These are phyloP conservation scores for Luperina nickerlii DNA, from an alignment of 2,888 invertebrate genomes.

Conservation along the genomic window DNA sequence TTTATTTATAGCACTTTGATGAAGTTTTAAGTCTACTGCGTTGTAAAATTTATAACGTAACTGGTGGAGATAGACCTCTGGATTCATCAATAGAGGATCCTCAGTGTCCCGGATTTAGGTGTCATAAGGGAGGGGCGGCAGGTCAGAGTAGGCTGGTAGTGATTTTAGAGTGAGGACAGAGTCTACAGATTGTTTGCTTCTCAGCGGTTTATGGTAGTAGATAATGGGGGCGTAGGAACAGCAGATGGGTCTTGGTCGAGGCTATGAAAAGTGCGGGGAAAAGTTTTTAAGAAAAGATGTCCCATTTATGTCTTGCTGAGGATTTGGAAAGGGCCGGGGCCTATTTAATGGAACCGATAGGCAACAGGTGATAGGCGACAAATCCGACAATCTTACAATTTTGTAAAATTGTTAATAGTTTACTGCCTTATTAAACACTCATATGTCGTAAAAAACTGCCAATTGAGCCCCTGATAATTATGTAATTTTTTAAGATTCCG, in stretches of 20 bases:
- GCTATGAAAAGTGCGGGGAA: constrained; percentile 70
- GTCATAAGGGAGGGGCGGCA: constrained; percentile 36
- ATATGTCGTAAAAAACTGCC: no score
- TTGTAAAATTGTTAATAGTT: not conserved
- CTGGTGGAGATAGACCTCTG: constrained; percentile 70
- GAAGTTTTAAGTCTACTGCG: constrained; percentile 81
- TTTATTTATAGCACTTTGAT: constrained; percentile 84
- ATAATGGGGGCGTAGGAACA: constrained; percentile 82
- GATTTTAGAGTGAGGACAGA: constrained; percentile 79
- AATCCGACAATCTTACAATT: not conserved
- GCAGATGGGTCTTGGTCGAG: constrained; percentile 81
- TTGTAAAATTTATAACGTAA: constrained; percentile 77
- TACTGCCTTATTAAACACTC: not conserved
- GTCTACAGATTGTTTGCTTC: constrained; percentile 84
- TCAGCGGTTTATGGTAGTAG: constrained; percentile 85
- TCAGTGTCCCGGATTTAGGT: constrained; percentile 24
- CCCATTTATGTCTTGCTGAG: not conserved
- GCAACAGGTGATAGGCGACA: not conserved
- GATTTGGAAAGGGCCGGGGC: not conserved
- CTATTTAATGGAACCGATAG: not conserved
- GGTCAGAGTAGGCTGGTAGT: constrained; percentile 72
- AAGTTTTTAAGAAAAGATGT: constrained; percentile 1
- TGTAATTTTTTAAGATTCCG: not conserved
- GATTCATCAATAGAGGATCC: constrained; percentile 24
- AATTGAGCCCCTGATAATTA: not conserved